A percentile compares a stretch with the other conserved stretches of the same genome.
Conservation (phyloP, 2,888 invertebrate genomes). For the Sturmia bella region DNA sequence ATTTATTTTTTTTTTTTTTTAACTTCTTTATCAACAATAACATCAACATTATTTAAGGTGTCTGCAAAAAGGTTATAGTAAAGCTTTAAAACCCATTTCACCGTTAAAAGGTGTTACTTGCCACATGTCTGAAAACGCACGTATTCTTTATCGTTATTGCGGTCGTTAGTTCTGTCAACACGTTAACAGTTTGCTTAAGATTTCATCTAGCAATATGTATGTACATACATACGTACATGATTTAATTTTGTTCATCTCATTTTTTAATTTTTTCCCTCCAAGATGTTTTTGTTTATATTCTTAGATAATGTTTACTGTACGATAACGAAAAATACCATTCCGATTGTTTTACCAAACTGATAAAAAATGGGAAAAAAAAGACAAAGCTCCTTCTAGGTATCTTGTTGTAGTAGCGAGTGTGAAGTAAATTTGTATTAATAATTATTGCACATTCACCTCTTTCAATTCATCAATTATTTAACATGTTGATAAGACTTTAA, state of each 20-base stretch:
- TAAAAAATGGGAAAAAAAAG: not conserved
- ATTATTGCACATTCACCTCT: constrained; percentile 54
- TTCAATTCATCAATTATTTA: constrained; percentile 36
- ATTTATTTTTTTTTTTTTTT: not conserved
- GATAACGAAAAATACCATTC: constrained; percentile 16
- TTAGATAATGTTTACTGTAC: constrained; percentile 29
- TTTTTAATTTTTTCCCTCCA: constrained; percentile 15
- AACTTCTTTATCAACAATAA: not conserved
- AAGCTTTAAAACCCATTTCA: not conserved
- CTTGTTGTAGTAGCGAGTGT: not conserved
- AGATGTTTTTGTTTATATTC: constrained; percentile 34
- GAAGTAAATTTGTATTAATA: constrained; percentile 10
- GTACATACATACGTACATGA: constrained; percentile 19
- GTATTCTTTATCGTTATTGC: constrained; percentile 54
- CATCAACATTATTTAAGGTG: constrained; percentile 1
- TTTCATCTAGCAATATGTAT: constrained; percentile 10
- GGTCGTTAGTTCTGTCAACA: not conserved
- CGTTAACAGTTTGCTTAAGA: constrained; percentile 16
- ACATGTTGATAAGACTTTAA: constrained; percentile 38
- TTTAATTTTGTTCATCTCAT: constrained; percentile 32
- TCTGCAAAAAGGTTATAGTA: constrained; percentile 1
- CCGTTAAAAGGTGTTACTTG: not conserved
- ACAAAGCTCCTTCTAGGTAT: not conserved
- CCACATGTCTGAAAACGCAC: constrained; percentile 53
- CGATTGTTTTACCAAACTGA: not conserved